phyloP scores from a whole-genome alignment of 2,888 invertebrate species.

The Thalpophila matura region DNA sequence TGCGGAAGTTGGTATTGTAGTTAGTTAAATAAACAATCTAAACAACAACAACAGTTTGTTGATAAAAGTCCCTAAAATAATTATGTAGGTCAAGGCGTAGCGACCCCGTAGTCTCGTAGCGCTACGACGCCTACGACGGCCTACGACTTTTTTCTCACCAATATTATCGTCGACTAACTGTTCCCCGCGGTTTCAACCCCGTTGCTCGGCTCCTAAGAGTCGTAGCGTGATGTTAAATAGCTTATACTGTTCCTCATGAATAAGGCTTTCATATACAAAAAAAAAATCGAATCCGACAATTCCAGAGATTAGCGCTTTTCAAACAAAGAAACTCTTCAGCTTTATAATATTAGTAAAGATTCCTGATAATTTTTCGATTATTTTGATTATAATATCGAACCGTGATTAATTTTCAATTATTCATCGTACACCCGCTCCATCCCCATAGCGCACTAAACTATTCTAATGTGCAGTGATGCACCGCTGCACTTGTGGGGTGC shows the following conservation, averaged over 20 bases:
- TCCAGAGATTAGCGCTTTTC: no score
- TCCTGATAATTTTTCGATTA: background rate
- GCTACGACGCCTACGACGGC: conserved; percentile 27
- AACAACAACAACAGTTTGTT: background rate
- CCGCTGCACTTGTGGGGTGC: conserved; percentile 32
- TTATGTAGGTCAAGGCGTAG: background rate
- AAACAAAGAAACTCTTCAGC: no score
- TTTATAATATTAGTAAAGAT: no score
- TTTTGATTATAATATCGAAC: background rate
- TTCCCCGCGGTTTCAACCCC: no score
- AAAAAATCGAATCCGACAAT: no score
- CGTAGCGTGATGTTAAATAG: no score
- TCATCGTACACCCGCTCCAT: background rate
- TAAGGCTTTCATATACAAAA: no score
- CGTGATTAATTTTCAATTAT: background rate
- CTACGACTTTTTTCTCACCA: conserved; percentile 17
- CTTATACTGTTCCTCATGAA: no score
- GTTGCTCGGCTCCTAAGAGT: no score
- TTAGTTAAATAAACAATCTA: background rate
- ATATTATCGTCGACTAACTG: no score
- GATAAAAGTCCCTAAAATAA: background rate
- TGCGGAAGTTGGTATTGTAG: background rate
- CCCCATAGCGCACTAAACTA: conserved; percentile 11
- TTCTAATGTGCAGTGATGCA: conserved; percentile 26
- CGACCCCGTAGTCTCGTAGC: conserved; percentile 26